phyloP scores from a whole-genome alignment of 2,113 vertebrate genomes.

The Anser brachyrhynchus region DNA sequence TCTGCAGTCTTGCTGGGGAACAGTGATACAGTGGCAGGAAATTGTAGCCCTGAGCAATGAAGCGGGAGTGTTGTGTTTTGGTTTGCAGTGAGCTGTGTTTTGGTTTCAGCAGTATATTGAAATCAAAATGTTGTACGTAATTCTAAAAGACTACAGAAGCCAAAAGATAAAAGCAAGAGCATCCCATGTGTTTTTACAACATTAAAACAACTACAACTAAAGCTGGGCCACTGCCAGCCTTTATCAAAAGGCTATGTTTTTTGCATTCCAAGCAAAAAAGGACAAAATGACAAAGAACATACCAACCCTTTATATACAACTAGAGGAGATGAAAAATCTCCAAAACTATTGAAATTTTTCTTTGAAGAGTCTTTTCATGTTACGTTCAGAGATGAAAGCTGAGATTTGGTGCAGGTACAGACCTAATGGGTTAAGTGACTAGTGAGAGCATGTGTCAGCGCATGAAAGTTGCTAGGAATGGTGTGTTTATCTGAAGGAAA shows the following conservation, averaged over 20 bases:
- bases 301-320: not conserved
- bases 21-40: not conserved
- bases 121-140: not conserved
- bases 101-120: not conserved
- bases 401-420: not conserved
- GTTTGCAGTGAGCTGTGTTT: not conserved
- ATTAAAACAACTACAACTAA: not conserved
- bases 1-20: rapidly evolving
- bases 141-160: constrained; percentile 17
- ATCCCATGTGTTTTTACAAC: not conserved
- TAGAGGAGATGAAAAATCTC: not conserved
- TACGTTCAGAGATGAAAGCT: not conserved
- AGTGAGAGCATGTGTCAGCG: rapidly evolving
- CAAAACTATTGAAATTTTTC: not conserved
- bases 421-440: not conserved
- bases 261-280: constrained; percentile 13
- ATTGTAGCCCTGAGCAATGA: not conserved
- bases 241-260: not conserved
- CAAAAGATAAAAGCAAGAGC: not conserved
- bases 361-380: not conserved
- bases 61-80: not conserved
- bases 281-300: not conserved
- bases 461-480: not conserved
- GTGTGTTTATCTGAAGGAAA: not conserved
- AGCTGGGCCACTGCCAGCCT: not conserved